These are phyloP conservation scores for Mohoua ochrocephala DNA, from an alignment of 2,113 vertebrate genomes.

Conservation along the genomic window DNA sequence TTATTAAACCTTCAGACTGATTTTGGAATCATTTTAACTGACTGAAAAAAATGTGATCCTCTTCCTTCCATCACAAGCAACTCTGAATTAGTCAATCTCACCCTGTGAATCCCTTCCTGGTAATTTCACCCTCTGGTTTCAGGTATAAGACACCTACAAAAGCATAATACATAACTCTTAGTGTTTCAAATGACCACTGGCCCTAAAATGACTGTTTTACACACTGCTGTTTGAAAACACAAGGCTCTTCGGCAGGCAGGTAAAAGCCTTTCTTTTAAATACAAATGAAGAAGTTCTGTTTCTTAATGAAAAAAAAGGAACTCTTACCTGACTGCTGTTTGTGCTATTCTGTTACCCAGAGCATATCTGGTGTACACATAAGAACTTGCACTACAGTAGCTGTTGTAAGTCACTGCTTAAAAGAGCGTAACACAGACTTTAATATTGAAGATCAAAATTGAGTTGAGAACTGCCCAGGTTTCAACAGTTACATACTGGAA, in stretches of 20 bases:
- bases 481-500: not conserved
- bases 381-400: not conserved
- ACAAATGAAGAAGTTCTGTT: not conserved
- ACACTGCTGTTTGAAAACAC: not conserved
- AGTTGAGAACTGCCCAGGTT: not conserved
- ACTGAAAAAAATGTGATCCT: not conserved
- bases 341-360: not conserved
- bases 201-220: not conserved
- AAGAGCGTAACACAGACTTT: not conserved
- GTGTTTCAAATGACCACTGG: not conserved
- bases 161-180: not conserved
- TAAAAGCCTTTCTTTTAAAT: not conserved
- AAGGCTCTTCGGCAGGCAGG: not conserved
- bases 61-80: not conserved
- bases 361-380: rapidly evolving
- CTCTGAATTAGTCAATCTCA: not conserved
- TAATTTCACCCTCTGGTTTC: not conserved
- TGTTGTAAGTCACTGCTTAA: not conserved
- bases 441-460: not conserved
- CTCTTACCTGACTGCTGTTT: not conserved
- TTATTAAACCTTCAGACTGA: not conserved
- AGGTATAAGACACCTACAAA: not conserved
- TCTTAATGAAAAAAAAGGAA: not conserved
- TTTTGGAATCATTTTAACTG: not conserved
- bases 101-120: not conserved